Base-by-base conservation (phyloP, 1,140 invertebrate species). In the Thaumatotibia leucotreta region DNA sequence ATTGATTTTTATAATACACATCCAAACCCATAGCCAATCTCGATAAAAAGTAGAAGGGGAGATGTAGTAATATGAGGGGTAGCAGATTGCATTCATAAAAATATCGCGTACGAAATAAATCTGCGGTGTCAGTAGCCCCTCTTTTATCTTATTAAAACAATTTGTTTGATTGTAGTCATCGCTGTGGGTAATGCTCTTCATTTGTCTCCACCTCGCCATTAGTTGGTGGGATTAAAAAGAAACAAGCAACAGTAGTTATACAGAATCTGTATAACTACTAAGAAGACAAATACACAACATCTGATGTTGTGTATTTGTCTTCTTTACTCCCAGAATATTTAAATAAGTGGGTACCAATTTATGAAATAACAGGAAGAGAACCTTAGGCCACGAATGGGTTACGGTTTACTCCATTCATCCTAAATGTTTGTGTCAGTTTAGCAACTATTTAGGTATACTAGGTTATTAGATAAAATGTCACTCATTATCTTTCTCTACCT, bases 31-130 rank as follows among this genome's bases (percentile, higher is more conserved):
- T 58, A 29, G 14, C 23, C 52, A 58, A 58, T 58, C 20, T 27
- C 24, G 52, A 27, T 58, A 58, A 58, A 58, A 58, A 58, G 52
- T 58, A 27, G 11, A 58, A 27, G 23, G 50, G 52, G 52, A 24
- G 52, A 58, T 29, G 52, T 24, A 29, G 50, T 27, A 27, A 29
- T 58, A 58, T 58, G 52, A 58, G 24, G 52, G 52, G 52, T 27
- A 58, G 52, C 52, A 58, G 52, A 58, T 58, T 58, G 52, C 52
- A 58, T 58, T 58, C 52, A 58, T 58, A 58, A 58, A 58, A 58
- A 58, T 58, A 58, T 58, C 52, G 52, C 52, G 52, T 29, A 58
- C 52, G 52, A 24, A n/a, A 58, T 58, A 58, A 58, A 58, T 58
- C 52, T 27, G 52, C 24, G 23, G 23, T 58, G 52, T 14, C 49